Evolutionary conservation across 2,113 vertebrate genomes (phyloP).

Genomic region (Lophura nycthemera): DNA sequence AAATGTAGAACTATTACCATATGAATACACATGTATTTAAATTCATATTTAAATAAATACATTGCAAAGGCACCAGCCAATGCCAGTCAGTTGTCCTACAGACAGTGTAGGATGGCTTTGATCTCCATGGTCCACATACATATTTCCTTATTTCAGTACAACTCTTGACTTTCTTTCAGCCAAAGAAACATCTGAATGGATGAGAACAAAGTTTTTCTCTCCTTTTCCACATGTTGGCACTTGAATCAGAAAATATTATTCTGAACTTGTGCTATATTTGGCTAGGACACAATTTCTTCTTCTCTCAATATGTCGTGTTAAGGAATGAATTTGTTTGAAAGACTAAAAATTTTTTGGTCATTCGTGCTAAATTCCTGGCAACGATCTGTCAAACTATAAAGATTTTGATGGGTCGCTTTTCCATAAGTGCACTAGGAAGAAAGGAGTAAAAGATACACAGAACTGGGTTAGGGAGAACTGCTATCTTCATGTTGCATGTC

Average conservation of each 20-base stretch:
- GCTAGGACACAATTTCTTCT: neutral
- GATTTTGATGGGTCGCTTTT: neutral
- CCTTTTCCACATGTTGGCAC: neutral
- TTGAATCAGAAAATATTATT: slow-evolving; percentile 18
- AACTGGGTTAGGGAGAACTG: neutral
- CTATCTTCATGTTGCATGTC: neutral
- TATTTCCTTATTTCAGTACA: slow-evolving; percentile 12
- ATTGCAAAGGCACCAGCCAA: slow-evolving; percentile 6
- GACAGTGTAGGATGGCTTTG: slow-evolving; percentile 1
- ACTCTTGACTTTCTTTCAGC: neutral
- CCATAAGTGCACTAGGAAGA: neutral
- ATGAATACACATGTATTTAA: slow-evolving; percentile 9
- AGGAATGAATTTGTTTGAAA: neutral
- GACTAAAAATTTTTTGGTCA: neutral
- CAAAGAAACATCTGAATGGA: neutral
- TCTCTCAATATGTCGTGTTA: neutral
- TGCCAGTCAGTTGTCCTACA: slow-evolving; percentile 8
- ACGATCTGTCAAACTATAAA: neutral
- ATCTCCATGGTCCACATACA: neutral
- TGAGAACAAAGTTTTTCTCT: neutral
- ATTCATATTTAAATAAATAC: slow-evolving; percentile 29
- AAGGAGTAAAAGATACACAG: neutral
- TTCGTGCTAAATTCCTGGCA: neutral
- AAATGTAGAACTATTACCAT: slow-evolving; percentile 7
- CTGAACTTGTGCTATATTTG: neutral